Evolutionary conservation across 2,797 vertebrate species (phyloP).

Genomic region (Eulemur albifrons): DNA sequence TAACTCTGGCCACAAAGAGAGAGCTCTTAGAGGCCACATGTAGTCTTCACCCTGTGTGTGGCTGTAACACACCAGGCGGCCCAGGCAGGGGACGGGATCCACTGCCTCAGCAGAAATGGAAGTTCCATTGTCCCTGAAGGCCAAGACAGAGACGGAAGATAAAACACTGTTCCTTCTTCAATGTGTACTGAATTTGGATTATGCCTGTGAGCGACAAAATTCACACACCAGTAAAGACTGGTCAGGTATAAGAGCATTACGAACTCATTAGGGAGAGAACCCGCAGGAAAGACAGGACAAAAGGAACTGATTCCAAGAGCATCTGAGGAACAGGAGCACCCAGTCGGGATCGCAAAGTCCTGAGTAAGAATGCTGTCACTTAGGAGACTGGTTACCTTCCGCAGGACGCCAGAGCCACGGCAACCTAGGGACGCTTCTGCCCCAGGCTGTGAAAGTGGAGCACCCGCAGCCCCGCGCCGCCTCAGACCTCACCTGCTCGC

Average conservation of each 20-base stretch:
- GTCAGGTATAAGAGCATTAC: background rate
- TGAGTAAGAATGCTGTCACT: background rate
- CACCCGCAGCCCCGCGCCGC: accelerated
- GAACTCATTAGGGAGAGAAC: background rate
- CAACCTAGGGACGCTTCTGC: too few relatives aligned
- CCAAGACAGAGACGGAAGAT: background rate
- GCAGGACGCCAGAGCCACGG: accelerated
- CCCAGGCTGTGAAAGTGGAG: accelerated
- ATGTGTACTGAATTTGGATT: background rate
- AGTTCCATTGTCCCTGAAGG: background rate
- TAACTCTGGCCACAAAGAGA: background rate
- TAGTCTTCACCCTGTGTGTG: too few relatives aligned
- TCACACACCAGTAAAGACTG: background rate
- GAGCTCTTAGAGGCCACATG: background rate
- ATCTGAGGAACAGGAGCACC: background rate
- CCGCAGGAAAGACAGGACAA: background rate
- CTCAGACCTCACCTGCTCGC: background rate
- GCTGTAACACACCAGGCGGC: background rate
- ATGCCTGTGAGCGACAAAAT: background rate
- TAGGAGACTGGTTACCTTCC: background rate
- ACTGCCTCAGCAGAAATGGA: background rate
- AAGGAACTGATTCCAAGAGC: background rate
- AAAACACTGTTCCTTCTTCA: background rate
- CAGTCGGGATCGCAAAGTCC: accelerated
- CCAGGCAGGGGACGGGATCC: background rate